Evolutionary conservation across 2,113 vertebrate species (phyloP).

Genomic region (Turnix velox): DNA sequence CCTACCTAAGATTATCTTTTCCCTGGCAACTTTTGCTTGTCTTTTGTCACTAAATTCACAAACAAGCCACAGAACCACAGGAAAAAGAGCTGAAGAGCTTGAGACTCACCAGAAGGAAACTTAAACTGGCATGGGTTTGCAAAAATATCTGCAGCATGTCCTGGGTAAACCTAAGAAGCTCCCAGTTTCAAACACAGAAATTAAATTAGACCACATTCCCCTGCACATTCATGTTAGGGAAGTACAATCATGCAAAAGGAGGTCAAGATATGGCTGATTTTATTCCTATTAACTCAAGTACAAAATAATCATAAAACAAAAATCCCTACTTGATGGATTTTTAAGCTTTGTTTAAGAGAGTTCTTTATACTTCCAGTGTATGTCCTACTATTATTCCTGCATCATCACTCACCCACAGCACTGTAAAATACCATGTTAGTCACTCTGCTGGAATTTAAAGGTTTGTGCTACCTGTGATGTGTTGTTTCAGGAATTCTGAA

Average conservation of each 20-base stretch:
- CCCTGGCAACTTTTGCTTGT: neutral
- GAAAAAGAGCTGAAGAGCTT: neutral
- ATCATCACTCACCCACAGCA: neutral
- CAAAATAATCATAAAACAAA: neutral
- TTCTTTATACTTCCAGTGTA: neutral
- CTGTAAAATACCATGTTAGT: neutral
- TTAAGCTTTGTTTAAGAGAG: neutral
- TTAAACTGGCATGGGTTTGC: neutral
- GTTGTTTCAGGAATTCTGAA: neutral
- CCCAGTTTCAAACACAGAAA: neutral
- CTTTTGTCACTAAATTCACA: neutral
- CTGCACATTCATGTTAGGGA: neutral
- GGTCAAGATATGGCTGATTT: neutral
- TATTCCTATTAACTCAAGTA: neutral
- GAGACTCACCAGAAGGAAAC: neutral
- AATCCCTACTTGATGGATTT: neutral
- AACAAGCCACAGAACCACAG: neutral
- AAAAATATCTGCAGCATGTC: neutral
- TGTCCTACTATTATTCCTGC: neutral
- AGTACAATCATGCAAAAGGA: neutral
- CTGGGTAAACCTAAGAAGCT: neutral
- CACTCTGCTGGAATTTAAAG: neutral
- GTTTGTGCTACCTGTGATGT: neutral
- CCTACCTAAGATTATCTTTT: neutral
- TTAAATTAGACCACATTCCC: neutral